A percentile compares a stretch with the other conserved stretches of the same genome.
These are phyloP conservation scores for Manduca sexta DNA, from an alignment of 1,140 invertebrate genomes.

Conservation along the genomic window DNA sequence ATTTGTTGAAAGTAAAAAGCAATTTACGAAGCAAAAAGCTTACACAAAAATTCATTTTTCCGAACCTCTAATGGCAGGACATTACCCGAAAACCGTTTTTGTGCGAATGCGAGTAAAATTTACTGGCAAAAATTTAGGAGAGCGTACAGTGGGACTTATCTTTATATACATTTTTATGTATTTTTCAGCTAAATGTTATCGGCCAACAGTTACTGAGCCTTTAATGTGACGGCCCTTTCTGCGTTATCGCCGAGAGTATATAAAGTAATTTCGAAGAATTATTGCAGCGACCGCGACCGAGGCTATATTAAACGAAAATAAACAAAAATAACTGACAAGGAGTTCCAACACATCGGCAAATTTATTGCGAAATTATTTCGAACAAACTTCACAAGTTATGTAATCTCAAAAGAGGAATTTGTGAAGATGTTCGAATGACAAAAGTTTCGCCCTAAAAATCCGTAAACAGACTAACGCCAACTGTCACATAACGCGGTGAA, in stretches of 20 bases:
- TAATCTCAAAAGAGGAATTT: conserved; percentile 28
- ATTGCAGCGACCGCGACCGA: conserved; percentile 28
- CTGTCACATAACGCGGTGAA: conserved; percentile 11
- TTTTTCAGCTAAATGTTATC: conserved; percentile 54
- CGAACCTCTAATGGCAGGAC: conserved; percentile 49
- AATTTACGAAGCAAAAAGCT: conserved; percentile 35
- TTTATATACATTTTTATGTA: conserved; percentile 63
- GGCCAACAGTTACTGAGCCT: conserved; percentile 38
- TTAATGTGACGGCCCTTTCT: conserved; percentile 38
- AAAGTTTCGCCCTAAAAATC: conserved; percentile 26
- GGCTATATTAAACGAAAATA: conserved; percentile 34
- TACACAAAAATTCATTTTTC: conserved; percentile 43
- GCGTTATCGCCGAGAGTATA: conserved; percentile 44
- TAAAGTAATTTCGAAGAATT: conserved; percentile 58
- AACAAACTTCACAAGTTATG: conserved; percentile 25
- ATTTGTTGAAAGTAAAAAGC: conserved; percentile 23
- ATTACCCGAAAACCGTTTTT: conserved; percentile 55
- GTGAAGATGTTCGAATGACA: conserved; percentile 21
- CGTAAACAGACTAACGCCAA: conserved; percentile 19
- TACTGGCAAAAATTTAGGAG: conserved; percentile 42
- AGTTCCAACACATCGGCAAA: conserved; percentile 26
- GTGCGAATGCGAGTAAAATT: conserved; percentile 45
- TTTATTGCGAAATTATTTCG: conserved; percentile 34
- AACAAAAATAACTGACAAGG: conserved; percentile 36
- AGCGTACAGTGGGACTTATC: conserved; percentile 44